A percentile compares a stretch with the other conserved stretches of the same genome.
Conservation (phyloP, 2,113 vertebrate species). For the Lasiurus cinereus region DNA sequence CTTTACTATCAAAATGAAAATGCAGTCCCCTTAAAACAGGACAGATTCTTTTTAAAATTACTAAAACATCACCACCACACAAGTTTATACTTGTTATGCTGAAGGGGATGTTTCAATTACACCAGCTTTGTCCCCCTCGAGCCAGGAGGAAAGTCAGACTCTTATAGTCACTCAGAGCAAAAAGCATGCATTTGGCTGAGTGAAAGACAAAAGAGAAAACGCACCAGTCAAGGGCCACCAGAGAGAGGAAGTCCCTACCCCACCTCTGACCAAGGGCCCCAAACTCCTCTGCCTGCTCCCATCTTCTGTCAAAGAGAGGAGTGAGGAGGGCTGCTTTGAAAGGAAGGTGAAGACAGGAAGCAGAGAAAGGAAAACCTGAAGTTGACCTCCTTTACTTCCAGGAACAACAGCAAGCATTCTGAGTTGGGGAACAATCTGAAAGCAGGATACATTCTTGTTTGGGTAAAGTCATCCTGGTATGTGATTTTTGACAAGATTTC, state of each 20-base stretch:
- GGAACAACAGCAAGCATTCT: too few species aligned
- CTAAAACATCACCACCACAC: neutral
- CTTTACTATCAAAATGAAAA: constrained; percentile 51
- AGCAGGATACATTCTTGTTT: neutral
- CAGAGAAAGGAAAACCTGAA: neutral
- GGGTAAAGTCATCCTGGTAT: too few species aligned
- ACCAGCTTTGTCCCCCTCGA: neutral
- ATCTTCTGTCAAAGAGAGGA: neutral
- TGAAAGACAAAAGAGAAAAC: neutral
- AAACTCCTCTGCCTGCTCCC: neutral
- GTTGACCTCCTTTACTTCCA: neutral
- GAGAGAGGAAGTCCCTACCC: too few species aligned
- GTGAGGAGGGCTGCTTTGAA: neutral
- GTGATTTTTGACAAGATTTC: neutral
- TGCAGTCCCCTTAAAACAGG: neutral
- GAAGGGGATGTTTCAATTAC: neutral
- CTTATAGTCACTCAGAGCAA: neutral
- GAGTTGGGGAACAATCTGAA: neutral
- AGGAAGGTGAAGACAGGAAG: neutral
- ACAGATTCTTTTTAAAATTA: constrained; percentile 2
- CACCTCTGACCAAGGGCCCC: too few species aligned
- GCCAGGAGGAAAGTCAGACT: neutral
- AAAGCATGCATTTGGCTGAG: neutral
- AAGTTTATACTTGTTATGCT: neutral
- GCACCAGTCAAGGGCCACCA: neutral